Percentiles rank a stretch among this genome's conserved stretches.
Evolutionary conservation across 1,140 invertebrate genomes (phyloP).

Genomic region (Telenomus remus): DNA sequence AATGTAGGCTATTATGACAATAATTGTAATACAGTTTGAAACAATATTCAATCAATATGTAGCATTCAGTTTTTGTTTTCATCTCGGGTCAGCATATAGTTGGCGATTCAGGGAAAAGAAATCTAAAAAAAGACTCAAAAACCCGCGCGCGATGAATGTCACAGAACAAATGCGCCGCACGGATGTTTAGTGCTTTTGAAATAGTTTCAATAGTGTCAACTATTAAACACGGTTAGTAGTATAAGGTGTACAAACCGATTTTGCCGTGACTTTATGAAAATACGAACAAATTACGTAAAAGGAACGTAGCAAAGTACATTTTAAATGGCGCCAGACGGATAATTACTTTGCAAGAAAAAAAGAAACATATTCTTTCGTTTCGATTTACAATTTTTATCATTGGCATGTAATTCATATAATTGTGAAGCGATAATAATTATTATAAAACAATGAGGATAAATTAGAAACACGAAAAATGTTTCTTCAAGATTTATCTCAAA

Average conservation of each 20-base stretch:
- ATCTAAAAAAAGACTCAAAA: too few species aligned
- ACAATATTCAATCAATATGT: too few species aligned
- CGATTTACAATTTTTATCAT: slow-evolving; percentile 10
- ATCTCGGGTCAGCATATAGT: too few species aligned
- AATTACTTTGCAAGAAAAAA: slow-evolving; percentile 20
- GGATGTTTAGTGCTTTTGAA: too few species aligned
- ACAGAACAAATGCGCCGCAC: too few species aligned
- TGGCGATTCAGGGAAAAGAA: too few species aligned
- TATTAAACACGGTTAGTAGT: neutral
- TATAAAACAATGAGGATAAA: slow-evolving; percentile 5
- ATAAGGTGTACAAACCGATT: neutral
- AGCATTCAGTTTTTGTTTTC: too few species aligned
- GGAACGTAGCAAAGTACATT: slow-evolving; percentile 25
- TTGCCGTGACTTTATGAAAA: slow-evolving; percentile 23
- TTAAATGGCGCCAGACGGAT: slow-evolving; percentile 39
- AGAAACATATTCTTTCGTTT: slow-evolving; percentile 16
- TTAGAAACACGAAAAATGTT: neutral
- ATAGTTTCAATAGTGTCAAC: neutral
- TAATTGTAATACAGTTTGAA: too few species aligned
- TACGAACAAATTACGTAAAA: slow-evolving; percentile 20
- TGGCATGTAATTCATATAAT: slow-evolving; percentile 33
- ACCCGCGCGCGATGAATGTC: too few species aligned
- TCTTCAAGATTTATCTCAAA: too few species aligned
- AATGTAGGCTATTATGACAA: neutral
- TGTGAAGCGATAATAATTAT: slow-evolving; percentile 15